A percentile compares a stretch with the other conserved stretches of the same genome.
Evolutionary conservation across 2,113 vertebrate species (phyloP).

Genomic region (Aix galericulata): DNA sequence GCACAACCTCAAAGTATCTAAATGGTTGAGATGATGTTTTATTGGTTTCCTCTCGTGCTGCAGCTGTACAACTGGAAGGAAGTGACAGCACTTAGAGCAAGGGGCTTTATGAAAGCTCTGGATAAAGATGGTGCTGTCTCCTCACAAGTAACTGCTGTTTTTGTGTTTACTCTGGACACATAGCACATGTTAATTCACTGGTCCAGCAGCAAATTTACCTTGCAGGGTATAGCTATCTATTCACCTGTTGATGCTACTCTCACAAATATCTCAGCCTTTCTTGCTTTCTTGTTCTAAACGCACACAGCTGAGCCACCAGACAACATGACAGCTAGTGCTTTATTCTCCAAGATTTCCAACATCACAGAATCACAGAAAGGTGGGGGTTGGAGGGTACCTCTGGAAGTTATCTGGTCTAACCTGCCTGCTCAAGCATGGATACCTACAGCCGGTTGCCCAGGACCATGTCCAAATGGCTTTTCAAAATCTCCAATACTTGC

Average conservation of each 20-base stretch:
- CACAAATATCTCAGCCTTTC: neutral
- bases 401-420: neutral
- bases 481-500: neutral
- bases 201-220: neutral
- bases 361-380: neutral
- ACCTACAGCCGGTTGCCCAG: neutral
- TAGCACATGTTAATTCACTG: neutral
- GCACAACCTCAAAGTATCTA: neutral
- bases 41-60: neutral
- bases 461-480: neutral
- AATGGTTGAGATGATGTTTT: neutral
- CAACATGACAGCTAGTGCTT: neutral
- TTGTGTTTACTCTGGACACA: neutral
- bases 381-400: too few relatives aligned
- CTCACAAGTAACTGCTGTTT: neutral
- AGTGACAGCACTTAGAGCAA: neutral
- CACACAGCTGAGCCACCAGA: fast-evolving
- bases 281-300: neutral
- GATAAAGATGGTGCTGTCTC: neutral
- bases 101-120: neutral
- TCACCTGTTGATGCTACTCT: neutral
- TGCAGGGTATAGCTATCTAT: neutral
- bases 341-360: neutral
- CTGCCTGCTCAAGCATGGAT: neutral
- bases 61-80: neutral